Percentiles rank a stretch among this genome's conserved stretches.
Conservation (phyloP, 2,797 vertebrate species). For the Knipowitschia caucasica region DNA sequence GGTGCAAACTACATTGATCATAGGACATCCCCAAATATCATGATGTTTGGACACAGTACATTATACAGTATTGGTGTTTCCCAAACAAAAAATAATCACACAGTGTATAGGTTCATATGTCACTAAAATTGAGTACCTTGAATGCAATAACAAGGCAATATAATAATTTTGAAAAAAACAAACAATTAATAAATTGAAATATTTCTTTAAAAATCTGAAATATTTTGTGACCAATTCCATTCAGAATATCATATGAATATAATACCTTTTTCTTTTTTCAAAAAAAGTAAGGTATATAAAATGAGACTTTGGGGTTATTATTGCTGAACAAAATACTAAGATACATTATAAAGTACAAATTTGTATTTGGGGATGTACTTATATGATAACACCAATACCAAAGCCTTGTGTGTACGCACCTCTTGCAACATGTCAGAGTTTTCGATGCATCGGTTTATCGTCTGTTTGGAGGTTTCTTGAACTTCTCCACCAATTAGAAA, state of each 20-base stretch:
- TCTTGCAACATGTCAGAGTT: constrained; percentile 96
- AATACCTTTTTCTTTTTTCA: no score
- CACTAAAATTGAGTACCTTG: no score
- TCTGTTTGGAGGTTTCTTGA: constrained; percentile 95
- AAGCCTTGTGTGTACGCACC: constrained; percentile 73
- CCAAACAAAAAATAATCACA: neutral
- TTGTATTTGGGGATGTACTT: neutral
- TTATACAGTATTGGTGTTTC: neutral
- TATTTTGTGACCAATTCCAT: no score
- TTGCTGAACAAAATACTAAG: no score
- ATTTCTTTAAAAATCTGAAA: no score
- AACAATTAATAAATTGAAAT: no score
- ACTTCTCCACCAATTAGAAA: constrained; percentile 95
- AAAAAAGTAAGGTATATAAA: no score
- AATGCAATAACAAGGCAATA: no score
- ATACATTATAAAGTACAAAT: neutral
- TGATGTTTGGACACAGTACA: neutral
- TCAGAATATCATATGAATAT: no score
- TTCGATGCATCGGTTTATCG: constrained; percentile 86
- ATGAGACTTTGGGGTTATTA: no score
- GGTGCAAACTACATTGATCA: constrained; percentile 17
- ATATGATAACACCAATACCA: neutral
- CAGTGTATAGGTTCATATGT: no score
- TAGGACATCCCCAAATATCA: constrained; percentile 16
- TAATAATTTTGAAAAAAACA: no score